phyloP scores from a whole-genome alignment of 2,113 vertebrate species.

The Cyanoramphus novaezelandiae region DNA sequence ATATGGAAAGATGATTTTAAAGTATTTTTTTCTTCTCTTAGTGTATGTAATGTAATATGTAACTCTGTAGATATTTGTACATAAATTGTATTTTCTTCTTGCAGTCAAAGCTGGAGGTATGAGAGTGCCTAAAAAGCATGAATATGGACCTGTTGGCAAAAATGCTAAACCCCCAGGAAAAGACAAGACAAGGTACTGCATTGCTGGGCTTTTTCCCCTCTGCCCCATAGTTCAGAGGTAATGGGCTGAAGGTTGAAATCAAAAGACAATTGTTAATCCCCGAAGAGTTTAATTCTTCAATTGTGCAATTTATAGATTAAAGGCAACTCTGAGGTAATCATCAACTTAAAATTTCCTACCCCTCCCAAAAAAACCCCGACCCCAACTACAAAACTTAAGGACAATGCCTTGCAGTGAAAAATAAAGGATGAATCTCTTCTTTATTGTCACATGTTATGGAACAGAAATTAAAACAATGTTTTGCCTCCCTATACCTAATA shows the following conservation, averaged over 20 bases:
- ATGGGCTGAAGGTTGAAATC: not conserved
- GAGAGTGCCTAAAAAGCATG: slow-evolving; percentile 86
- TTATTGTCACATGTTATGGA: not conserved
- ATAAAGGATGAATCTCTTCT: not conserved
- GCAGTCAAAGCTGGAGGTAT: slow-evolving; percentile 90
- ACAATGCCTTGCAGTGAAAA: not conserved
- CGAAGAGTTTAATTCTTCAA: not conserved
- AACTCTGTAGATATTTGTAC: not conserved
- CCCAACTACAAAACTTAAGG: not conserved
- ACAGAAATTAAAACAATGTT: not conserved
- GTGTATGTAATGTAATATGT: not conserved
- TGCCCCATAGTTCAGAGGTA: not conserved
- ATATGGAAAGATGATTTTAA: not conserved
- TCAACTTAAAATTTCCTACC: not conserved
- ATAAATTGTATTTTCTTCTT: not conserved
- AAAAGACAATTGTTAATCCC: not conserved
- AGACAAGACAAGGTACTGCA: slow-evolving; percentile 82
- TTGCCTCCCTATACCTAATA: not conserved
- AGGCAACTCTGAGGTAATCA: not conserved
- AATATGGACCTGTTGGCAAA: slow-evolving; percentile 77
- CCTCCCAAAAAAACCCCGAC: not conserved
- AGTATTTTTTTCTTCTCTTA: not conserved
- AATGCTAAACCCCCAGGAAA: slow-evolving; percentile 70
- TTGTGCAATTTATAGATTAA: not conserved
- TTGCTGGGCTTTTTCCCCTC: not conserved